phyloP scores from a whole-genome alignment of 2,797 vertebrate genomes.

The Sphenopsis melanotis region DNA sequence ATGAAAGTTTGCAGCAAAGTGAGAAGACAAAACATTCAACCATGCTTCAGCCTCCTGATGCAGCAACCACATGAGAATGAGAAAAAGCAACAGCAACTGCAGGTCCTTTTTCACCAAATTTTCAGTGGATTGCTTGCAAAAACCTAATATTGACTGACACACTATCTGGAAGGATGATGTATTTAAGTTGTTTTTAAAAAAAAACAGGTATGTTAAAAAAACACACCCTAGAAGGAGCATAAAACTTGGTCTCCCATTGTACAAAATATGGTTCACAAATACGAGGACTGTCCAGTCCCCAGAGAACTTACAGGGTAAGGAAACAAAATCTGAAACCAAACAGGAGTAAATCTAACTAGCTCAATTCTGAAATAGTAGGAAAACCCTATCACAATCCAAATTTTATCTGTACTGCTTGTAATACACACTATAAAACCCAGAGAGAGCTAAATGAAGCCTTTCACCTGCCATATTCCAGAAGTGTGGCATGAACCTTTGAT shows the following conservation, averaged over 20 bases:
- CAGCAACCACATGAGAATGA: not conserved
- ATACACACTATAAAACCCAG: not conserved
- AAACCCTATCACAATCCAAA: no score
- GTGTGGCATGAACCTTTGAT: slow-evolving; percentile 90
- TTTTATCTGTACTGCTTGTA: no score
- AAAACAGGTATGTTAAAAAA: no score
- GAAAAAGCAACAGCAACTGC: not conserved
- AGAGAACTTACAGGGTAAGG: no score
- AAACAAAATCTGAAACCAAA: no score
- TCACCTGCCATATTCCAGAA: slow-evolving; percentile 95
- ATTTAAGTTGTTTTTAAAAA: not conserved
- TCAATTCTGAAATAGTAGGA: no score
- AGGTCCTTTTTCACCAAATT: not conserved
- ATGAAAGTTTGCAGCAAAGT: not conserved
- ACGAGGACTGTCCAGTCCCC: no score
- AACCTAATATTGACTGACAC: not conserved
- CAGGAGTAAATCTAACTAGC: no score
- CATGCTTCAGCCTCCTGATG: not conserved
- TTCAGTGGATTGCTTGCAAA: not conserved
- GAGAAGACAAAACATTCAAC: not conserved
- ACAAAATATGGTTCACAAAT: no score
- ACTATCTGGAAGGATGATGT: not conserved
- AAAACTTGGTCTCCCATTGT: no score
- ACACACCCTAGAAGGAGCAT: no score
- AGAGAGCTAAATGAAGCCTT: not conserved